phyloP scores from a whole-genome alignment of 1,140 invertebrate species.

The Meloidogyne floridensis region DNA sequence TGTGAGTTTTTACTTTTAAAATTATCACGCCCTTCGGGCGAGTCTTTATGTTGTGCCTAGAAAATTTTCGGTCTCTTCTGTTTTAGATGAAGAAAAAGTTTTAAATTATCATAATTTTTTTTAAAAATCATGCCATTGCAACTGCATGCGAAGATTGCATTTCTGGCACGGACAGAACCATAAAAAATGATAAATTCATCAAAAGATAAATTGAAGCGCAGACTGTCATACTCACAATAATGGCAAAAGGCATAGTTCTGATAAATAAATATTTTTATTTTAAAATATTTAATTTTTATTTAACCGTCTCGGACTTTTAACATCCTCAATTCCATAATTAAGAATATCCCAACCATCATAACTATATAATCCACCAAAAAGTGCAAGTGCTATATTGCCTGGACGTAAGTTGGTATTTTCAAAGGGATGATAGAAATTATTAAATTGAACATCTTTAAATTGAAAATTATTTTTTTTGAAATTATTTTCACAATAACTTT shows the following conservation, averaged over 20 bases:
- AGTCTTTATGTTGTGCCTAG: too few relatives aligned
- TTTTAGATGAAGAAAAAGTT: too few relatives aligned
- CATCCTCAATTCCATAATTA: slow-evolving; percentile 57
- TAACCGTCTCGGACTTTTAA: slow-evolving; percentile 48
- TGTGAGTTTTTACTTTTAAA: too few relatives aligned
- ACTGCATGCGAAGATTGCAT: slow-evolving; percentile 41
- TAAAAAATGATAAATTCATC: slow-evolving; percentile 49
- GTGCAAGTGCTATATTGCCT: slow-evolving; percentile 25
- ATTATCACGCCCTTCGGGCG: too few relatives aligned
- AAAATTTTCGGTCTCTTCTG: too few relatives aligned
- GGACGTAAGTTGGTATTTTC: slow-evolving; percentile 10
- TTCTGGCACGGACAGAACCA: slow-evolving; percentile 35
- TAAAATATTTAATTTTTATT: slow-evolving; percentile 1
- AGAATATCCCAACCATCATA: slow-evolving; percentile 56
- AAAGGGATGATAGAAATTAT: slow-evolving; percentile 26
- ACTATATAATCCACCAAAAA: slow-evolving; percentile 51
- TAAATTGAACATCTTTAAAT: not conserved
- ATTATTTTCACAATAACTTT: slow-evolving; percentile 43
- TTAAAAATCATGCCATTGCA: slow-evolving; percentile 40
- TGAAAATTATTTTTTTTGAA: not conserved
- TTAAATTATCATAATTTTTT: not conserved
- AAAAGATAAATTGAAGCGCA: slow-evolving; percentile 44
- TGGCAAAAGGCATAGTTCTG: slow-evolving; percentile 52
- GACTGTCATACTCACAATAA: slow-evolving; percentile 44
- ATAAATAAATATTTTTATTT: not conserved